Conservation (phyloP, 2,797 vertebrate species). For the Platyrinchus mystaceus region DNA sequence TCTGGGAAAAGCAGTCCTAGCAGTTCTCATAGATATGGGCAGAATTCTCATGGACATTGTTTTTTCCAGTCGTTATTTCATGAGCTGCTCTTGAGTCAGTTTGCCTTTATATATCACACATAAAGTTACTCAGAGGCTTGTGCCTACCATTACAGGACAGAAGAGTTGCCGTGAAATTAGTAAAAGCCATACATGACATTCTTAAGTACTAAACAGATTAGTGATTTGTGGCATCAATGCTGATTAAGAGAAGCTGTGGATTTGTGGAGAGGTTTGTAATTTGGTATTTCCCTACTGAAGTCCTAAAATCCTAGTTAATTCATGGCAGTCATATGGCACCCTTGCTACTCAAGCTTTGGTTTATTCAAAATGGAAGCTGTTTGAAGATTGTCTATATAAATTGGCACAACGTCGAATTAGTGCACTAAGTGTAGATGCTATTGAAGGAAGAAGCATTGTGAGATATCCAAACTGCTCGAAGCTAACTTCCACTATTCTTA, state of each 20-base stretch:
- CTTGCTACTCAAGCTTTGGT: neutral
- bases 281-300: neutral
- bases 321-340: accelerated
- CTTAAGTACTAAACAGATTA: neutral
- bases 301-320: neutral
- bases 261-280: neutral
- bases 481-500: neutral
- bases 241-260: neutral
- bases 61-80: conserved; percentile 32
- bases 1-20: conserved; percentile 2
- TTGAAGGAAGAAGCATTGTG: neutral
- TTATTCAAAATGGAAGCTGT: neutral
- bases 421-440: neutral
- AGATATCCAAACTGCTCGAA: neutral
- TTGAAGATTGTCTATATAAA: neutral
- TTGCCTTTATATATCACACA: neutral
- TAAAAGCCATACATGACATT: neutral
- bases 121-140: neutral
- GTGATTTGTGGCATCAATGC: neutral
- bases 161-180: neutral
- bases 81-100: neutral
- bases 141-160: neutral
- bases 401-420: accelerated
- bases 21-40: conserved; percentile 24
- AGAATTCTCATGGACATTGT: conserved; percentile 25